phyloP scores from a whole-genome alignment of 2,113 vertebrate species.

The Dipodomys merriami region DNA sequence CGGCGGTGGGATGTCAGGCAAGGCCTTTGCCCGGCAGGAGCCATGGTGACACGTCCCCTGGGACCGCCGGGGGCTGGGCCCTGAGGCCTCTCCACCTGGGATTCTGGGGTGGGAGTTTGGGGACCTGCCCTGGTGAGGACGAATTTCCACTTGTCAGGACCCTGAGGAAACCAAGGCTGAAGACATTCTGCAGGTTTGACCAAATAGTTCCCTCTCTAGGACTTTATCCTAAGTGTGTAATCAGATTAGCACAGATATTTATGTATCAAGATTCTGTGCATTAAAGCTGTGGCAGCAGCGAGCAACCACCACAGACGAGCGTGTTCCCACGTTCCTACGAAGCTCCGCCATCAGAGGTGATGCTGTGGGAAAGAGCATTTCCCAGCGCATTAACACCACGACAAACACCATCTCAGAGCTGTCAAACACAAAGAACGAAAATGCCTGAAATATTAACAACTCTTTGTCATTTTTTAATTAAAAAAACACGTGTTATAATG shows the following conservation, averaged over 20 bases:
- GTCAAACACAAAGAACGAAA: neutral
- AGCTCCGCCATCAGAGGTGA: neutral
- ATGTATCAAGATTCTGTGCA: fast-evolving
- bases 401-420: neutral
- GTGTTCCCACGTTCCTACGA: too few relatives aligned
- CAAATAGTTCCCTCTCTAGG: neutral
- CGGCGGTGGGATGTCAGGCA: too few relatives aligned
- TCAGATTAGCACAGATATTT: neutral
- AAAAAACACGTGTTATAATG: neutral
- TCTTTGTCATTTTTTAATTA: neutral
- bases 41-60: too few relatives aligned
- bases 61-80: too few relatives aligned
- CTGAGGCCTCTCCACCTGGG: neutral
- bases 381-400: too few relatives aligned
- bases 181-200: neutral
- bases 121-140: neutral
- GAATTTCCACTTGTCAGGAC: neutral
- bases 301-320: fast-evolving
- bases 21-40: too few relatives aligned
- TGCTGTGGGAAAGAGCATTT: neutral
- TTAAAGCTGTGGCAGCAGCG: too few relatives aligned
- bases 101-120: fast-evolving
- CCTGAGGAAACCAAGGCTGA: neutral
- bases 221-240: neutral
- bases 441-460: neutral